A percentile compares a stretch with the other conserved stretches of the same genome.
phyloP scores from a whole-genome alignment of 1,140 invertebrate species.

The Calephelis virginiensis region DNA sequence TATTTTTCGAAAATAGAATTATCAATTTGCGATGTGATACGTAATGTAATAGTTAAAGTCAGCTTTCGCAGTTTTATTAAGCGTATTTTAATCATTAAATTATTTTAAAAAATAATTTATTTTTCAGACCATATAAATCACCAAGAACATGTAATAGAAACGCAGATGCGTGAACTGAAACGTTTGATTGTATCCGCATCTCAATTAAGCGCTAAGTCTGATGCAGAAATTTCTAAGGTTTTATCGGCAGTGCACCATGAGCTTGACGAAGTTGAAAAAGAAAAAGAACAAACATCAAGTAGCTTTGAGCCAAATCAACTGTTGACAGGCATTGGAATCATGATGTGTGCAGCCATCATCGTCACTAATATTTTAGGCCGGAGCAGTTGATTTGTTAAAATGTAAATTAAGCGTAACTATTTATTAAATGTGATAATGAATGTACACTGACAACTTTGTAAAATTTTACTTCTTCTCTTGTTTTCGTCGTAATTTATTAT shows the following conservation, averaged over 20 bases:
- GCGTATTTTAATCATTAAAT: no score
- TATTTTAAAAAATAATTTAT: constrained; percentile 19
- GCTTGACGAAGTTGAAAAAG: constrained; percentile 53
- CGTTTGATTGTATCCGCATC: constrained; percentile 49
- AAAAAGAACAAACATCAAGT: constrained; percentile 36
- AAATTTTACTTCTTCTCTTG: constrained; percentile 4
- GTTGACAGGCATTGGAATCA: constrained; percentile 51
- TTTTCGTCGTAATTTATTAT: constrained; percentile 18
- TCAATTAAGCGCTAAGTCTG: constrained; percentile 58
- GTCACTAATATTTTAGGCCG: constrained; percentile 58
- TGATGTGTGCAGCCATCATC: constrained; percentile 57
- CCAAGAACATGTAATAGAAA: constrained; percentile 53
- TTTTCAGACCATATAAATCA: constrained; percentile 62
- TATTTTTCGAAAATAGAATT: no score
- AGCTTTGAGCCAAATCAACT: constrained; percentile 54
- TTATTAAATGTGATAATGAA: constrained; percentile 18
- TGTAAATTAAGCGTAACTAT: constrained; percentile 1
- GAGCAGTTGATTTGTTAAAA: constrained; percentile 50
- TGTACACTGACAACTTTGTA: background rate
- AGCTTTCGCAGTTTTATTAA: no score
- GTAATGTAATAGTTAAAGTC: no score
- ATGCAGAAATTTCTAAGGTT: constrained; percentile 58
- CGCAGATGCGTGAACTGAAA: constrained; percentile 56
- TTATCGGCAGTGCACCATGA: constrained; percentile 58
- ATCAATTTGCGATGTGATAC: no score